Evolutionary conservation across 2,888 invertebrate species (phyloP).

Genomic region (Leptinotarsa tumamoca): DNA sequence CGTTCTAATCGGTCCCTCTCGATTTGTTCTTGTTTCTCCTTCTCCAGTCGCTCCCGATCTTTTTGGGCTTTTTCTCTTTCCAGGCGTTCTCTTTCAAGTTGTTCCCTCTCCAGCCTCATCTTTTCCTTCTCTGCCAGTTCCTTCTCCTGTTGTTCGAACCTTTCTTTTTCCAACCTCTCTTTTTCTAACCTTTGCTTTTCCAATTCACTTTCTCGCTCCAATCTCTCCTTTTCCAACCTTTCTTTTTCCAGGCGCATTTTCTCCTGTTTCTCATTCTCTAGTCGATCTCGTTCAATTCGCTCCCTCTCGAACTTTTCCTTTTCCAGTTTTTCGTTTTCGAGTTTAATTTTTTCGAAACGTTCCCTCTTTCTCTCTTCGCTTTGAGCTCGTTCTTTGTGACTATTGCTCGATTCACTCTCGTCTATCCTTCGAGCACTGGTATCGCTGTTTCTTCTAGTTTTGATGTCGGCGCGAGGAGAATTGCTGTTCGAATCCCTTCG

Average conservation of each 20-base stretch:
- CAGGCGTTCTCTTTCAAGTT: conserved; percentile 60
- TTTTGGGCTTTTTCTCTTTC: conserved; percentile 59
- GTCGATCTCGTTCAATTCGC: conserved; percentile 61
- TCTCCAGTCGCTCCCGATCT: conserved; percentile 64
- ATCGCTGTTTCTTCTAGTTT: conserved; percentile 61
- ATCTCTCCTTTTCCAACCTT: conserved; percentile 63
- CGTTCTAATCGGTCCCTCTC: conserved; percentile 47
- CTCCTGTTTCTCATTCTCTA: conserved; percentile 63
- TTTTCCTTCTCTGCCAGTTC: conserved; percentile 57
- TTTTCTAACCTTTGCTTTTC: conserved; percentile 62
- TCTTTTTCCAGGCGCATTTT: conserved; percentile 64
- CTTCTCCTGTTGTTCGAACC: conserved; percentile 62
- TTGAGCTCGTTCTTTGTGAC: conserved; percentile 60
- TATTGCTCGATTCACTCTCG: conserved; percentile 55
- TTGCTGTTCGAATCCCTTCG: conserved; percentile 53
- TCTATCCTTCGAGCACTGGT: conserved; percentile 57
- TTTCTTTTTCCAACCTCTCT: conserved; percentile 64
- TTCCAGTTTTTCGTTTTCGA: conserved; percentile 56
- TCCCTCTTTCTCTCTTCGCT: conserved; percentile 63
- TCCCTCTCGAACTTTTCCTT: conserved; percentile 60
- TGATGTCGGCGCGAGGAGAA: conserved; percentile 56
- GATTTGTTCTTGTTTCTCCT: conserved; percentile 57
- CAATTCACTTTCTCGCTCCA: conserved; percentile 62
- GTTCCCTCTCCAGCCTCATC: conserved; percentile 59
- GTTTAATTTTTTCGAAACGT: conserved; percentile 63